These are phyloP conservation scores for Petrocephalus microphthalmus DNA, from an alignment of 2,113 vertebrate species.

Conservation along the genomic window DNA sequence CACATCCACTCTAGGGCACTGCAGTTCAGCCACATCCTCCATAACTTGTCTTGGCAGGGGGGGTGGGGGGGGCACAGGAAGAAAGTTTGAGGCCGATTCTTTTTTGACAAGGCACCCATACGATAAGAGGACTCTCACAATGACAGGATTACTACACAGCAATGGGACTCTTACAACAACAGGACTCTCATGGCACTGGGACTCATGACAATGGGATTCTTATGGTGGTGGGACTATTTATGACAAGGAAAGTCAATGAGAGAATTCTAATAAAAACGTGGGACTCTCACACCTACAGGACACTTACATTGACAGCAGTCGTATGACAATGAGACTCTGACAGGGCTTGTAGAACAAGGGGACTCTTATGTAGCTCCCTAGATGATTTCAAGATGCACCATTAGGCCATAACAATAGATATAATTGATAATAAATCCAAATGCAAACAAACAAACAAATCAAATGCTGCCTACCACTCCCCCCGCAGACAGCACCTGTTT, in stretches of 20 bases:
- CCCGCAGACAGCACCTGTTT: not conserved
- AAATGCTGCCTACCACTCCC: not conserved
- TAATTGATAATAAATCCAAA: constrained; percentile 43
- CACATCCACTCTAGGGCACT: constrained; percentile 58
- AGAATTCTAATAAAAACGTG: not conserved
- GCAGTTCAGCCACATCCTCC: constrained; percentile 54
- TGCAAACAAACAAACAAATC: not conserved
- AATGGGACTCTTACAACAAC: not conserved
- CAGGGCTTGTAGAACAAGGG: not conserved
- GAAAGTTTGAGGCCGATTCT: not conserved
- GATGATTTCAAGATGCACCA: not conserved
- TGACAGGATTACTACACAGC: not conserved
- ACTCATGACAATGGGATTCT: not conserved
- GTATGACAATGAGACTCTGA: not conserved
- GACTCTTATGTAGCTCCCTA: not conserved
- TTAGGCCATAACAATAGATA: constrained; percentile 47
- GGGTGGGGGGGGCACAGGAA: not conserved
- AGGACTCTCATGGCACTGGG: not conserved
- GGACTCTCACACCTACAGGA: not conserved
- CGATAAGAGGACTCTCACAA: not conserved
- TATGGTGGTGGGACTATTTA: too few relatives aligned
- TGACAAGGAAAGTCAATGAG: not conserved
- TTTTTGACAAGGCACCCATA: not conserved
- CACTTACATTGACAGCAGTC: too few relatives aligned
- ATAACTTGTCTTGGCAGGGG: too few relatives aligned